Base-by-base conservation (phyloP, 2,797 vertebrate species). In the Protosalanx chinensis region DNA sequence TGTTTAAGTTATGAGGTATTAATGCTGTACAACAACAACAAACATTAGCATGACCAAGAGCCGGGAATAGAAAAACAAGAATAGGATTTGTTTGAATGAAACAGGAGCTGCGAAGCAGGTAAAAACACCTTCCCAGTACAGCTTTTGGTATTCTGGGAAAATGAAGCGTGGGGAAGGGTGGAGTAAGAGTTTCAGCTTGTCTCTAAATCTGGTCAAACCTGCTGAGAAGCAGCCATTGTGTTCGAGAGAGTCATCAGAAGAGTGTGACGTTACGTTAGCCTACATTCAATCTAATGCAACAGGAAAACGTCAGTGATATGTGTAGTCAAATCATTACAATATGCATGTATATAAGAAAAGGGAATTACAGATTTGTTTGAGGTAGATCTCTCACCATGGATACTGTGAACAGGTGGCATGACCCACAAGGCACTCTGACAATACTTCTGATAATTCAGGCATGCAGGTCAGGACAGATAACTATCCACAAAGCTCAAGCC, bases 171-270 rank as follows among this genome's bases (percentile, higher is more conserved):
- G 72, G 76, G 53, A 29, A 6, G n/a, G 62, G 58, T 76, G 72
- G 35, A 62, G 76, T 81, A 81, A 81, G 84, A 81, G 87, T 88
- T 86, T 89, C 84, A 77, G 76, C 33, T n/a, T n/a, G 57, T 70
- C 64, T 78, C 23, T 27, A 1, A 81, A 89, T 86, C 87, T 74
- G 59, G 90, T 87, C 87, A 82, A 90, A 91, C 90, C 88, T 83
- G 90, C 82, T 89, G 57, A 56, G 57, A 63, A 61, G 71, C 60
- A 33, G 7, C 4, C 33, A 58, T 30, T 16, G 5, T 72, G 30
- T 58, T 53, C 6, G 72, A 56, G 16, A 37, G 72, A 15, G 53
- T 64, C 16, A 62, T 13, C 7, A 35, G 61, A 59, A 20, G 1
- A 29, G 58, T 60, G 8, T 12, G 2, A 27, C 20, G 15, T 8